Conservation (phyloP, 2,797 vertebrate genomes). For the Tapirus indicus region DNA sequence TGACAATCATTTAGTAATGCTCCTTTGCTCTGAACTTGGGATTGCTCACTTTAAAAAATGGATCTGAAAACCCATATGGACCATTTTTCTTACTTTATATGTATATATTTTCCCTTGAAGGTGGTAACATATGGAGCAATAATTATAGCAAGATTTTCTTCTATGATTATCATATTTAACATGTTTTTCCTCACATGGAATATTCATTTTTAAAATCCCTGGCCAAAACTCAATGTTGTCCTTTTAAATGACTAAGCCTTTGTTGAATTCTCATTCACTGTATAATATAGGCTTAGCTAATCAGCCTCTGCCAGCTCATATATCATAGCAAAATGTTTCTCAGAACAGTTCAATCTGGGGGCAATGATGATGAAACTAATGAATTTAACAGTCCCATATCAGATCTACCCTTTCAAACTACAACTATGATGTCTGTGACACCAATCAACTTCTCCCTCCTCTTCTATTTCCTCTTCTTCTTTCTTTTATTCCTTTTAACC, state of each 20-base stretch:
- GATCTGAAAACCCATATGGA: constrained; percentile 49
- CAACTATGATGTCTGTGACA: not conserved
- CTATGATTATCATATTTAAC: constrained; percentile 59
- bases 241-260: constrained; percentile 69
- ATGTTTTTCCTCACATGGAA: constrained; percentile 53
- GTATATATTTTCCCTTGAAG: constrained; percentile 70
- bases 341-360: constrained; percentile 1
- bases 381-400: not conserved
- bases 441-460: not conserved
- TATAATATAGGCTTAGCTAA: constrained; percentile 46
- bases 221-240: constrained; percentile 60
- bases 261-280: constrained; percentile 38
- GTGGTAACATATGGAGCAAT: constrained; percentile 75
- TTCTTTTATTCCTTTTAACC: not conserved
- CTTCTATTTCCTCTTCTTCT: not conserved
- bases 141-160: constrained; percentile 76
- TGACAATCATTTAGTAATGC: not conserved
- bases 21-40: not conserved
- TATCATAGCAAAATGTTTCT: constrained; percentile 33
- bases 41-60: constrained; percentile 67
- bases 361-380: constrained; percentile 15
- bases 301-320: constrained; percentile 24
- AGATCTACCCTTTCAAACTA: constrained; percentile 33
- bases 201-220: constrained; percentile 73
- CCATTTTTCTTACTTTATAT: constrained; percentile 56